Evolutionary conservation across 2,113 vertebrate species (phyloP).

Genomic region (human): GRCh38 chr18:55764501-55765000

Average conservation of each 20-base stretch:
- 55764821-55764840: neutral
- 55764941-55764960: neutral
- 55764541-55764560: conserved; percentile 31
- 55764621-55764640: neutral
- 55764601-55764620: neutral
- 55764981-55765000: neutral
- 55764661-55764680: neutral
- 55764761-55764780: neutral
- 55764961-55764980: neutral
- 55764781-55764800: neutral
- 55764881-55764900: neutral
- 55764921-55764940: neutral
- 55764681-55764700: neutral
- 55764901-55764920: neutral
- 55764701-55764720: neutral
- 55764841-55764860: neutral
- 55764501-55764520: conserved; percentile 36
- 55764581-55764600: conserved; percentile 47
- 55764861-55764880: neutral
- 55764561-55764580: neutral
- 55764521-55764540: neutral
- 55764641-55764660: neutral
- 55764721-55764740: neutral
- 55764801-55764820: neutral
- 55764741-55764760: neutral